Evolutionary conservation across 2,797 vertebrate genomes (phyloP), one percentile per base, ranked within the genome.

Genomic region (Mormyrops attenuatus): DNA sequence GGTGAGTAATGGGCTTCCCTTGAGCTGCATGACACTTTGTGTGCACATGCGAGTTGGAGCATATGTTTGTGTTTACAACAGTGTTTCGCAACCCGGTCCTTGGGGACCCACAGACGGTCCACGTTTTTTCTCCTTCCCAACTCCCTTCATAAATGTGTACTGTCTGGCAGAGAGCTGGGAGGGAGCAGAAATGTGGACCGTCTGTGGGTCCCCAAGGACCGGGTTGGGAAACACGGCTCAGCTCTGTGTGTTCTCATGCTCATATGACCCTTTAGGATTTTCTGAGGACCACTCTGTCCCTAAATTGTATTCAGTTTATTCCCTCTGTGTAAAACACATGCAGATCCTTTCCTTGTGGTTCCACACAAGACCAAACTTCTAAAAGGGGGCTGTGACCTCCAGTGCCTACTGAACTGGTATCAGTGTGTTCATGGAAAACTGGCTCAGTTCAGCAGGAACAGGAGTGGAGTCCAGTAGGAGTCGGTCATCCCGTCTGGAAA

Each of bases 361-460:
- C 85, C 13, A 85, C 82, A 85, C 47, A 50, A 52, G 82, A 52
- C 26, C 11, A 9, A 17, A 20, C 41, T 44, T 47, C 17, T 60
- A 34, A 80, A 44, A n/a, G 34, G 3, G 95, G 95, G 94, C 94
- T 94, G 90, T 92, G 92, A 93, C 94, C 96, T 96, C 96, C 95
- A 89, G 96, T 97, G 96, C 96, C 96, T 97, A 96, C 96, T 97
- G 94, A 96, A 96, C 96, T 97, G 96, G 96, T 97, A 96, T 96
- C 96, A 96, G 96, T 97, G 95, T 96, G 94, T 93, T 15, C 91
- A 90, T 91, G 92, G 89, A 95, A 97, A 95, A 98, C 98, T 99
- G 98, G 98, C 98, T 99, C 98, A 99, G 98, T 99, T 99, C 98
- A 99, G 98, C 98, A 99, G 98, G 98, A 99, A 99, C 98, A 99